phyloP scores from a whole-genome alignment of 2,888 invertebrate species.

The Heterodera filipjevi region DNA sequence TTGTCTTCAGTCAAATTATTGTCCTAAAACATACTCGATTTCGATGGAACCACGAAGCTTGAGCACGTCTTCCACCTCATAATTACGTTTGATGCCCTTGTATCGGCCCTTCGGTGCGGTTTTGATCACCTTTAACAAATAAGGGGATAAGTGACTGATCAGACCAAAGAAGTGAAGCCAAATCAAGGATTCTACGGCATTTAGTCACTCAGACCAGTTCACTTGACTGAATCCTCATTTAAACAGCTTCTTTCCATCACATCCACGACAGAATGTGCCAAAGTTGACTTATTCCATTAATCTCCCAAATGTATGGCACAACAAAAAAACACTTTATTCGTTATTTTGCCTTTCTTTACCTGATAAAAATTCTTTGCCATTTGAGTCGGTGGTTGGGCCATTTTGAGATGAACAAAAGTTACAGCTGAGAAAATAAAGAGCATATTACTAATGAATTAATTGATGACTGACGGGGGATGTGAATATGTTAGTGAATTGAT shows the following conservation, averaged over 20 bases:
- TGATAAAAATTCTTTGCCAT: conserved; percentile 30
- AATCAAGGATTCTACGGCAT: too few relatives aligned
- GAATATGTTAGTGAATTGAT: not conserved
- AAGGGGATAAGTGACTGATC: not conserved
- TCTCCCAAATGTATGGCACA: too few relatives aligned
- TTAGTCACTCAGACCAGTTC: too few relatives aligned
- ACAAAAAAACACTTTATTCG: too few relatives aligned
- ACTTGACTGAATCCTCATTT: too few relatives aligned
- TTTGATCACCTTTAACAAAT: conserved; percentile 43
- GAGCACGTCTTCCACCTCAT: conserved; percentile 65
- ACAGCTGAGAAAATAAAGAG: not conserved
- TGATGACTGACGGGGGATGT: too few relatives aligned
- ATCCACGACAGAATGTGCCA: too few relatives aligned
- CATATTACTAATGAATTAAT: not conserved
- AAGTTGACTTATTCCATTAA: too few relatives aligned
- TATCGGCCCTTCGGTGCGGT: conserved; percentile 64
- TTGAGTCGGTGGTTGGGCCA: conserved; percentile 5
- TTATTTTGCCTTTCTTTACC: conserved; percentile 6
- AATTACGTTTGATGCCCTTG: conserved; percentile 64
- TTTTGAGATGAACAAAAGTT: too few relatives aligned
- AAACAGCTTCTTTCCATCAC: too few relatives aligned
- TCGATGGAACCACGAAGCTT: conserved; percentile 64
- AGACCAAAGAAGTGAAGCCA: not conserved
- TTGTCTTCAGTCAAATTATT: not conserved
- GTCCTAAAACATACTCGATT: conserved; percentile 53